Conservation (phyloP, 1,140 invertebrate genomes). For the Wasmannia auropunctata region DNA sequence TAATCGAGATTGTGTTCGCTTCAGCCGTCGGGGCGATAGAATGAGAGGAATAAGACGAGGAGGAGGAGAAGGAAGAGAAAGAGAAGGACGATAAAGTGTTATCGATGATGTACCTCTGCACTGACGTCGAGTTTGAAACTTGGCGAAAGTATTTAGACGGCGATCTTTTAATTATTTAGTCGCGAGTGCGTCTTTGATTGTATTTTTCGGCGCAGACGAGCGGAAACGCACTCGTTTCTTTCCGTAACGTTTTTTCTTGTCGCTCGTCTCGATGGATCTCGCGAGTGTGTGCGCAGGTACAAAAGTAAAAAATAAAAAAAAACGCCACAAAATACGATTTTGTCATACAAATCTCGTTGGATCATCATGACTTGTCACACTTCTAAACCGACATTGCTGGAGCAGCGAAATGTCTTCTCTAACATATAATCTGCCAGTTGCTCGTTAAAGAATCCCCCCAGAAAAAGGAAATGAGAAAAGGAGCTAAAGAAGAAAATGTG, state of each 20-base stretch:
- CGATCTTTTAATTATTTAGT: constrained; percentile 40
- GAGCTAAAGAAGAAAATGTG: background rate
- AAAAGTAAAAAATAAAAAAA: constrained; percentile 24
- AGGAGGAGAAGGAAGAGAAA: background rate
- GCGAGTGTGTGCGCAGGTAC: constrained; percentile 50
- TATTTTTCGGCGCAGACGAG: constrained; percentile 25
- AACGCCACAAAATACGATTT: constrained; percentile 37
- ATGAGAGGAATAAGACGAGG: background rate
- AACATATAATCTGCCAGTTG: constrained; percentile 31
- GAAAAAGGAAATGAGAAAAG: background rate
- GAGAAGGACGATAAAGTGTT: constrained; percentile 5
- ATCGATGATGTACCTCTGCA: constrained; percentile 40
- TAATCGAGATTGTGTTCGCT: constrained; percentile 29
- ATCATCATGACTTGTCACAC: background rate
- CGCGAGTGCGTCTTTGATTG: constrained; percentile 38
- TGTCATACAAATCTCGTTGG: constrained; percentile 30
- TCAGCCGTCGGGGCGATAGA: constrained; percentile 1
- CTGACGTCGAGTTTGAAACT: constrained; percentile 10
- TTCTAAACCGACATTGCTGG: background rate
- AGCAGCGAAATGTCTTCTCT: background rate
- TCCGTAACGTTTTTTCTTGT: constrained; percentile 42
- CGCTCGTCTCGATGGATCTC: constrained; percentile 56
- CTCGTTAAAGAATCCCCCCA: background rate
- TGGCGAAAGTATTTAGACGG: constrained; percentile 39
- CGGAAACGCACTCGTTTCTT: constrained; percentile 34